These are phyloP conservation scores for Nemopilema nomurai DNA, from an alignment of 30 jellyfish, hydroid and myxozoan genomes.

Conservation along the genomic window DNA sequence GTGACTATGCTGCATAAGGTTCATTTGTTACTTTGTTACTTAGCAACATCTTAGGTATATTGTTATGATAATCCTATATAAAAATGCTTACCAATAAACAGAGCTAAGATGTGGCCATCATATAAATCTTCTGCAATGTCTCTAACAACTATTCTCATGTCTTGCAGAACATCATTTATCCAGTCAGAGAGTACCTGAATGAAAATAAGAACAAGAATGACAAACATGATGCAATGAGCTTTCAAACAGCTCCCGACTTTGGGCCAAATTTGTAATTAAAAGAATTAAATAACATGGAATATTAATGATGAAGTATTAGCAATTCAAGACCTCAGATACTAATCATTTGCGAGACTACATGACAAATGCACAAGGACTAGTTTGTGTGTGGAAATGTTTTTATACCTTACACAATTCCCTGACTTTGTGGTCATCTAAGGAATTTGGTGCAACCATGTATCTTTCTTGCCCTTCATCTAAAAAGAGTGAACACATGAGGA, in stretches of 20 bases:
- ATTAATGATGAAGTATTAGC: no score
- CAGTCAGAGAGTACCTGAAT: conserved; percentile 80
- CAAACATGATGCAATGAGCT: not conserved
- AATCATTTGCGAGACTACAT: no score
- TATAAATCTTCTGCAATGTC: conserved; percentile 84
- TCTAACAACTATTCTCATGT: conserved; percentile 84
- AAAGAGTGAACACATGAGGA: not conserved
- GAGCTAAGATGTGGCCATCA: conserved; percentile 92
- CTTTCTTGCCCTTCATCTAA: conserved; percentile 95
- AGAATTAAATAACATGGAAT: no score
- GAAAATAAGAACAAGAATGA: not conserved
- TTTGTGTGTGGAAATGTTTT: no score
- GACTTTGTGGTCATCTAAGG: conserved; percentile 86
- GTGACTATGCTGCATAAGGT: not conserved
- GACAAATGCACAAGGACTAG: no score
- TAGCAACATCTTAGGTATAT: not conserved
- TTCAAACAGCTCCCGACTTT: not conserved
- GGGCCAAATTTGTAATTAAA: no score
- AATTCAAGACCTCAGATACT: no score
- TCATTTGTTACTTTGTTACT: not conserved
- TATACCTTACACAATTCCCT: conserved; percentile 90
- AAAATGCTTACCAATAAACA: conserved; percentile 80
- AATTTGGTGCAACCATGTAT: conserved; percentile 88
- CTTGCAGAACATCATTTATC: conserved; percentile 92
- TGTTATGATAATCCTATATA: not conserved